Percentiles rank a stretch among this genome's conserved stretches.
phyloP scores from a whole-genome alignment of 53 echinoderm and acorn worm genomes.

The Hippasteria phrygiana region DNA sequence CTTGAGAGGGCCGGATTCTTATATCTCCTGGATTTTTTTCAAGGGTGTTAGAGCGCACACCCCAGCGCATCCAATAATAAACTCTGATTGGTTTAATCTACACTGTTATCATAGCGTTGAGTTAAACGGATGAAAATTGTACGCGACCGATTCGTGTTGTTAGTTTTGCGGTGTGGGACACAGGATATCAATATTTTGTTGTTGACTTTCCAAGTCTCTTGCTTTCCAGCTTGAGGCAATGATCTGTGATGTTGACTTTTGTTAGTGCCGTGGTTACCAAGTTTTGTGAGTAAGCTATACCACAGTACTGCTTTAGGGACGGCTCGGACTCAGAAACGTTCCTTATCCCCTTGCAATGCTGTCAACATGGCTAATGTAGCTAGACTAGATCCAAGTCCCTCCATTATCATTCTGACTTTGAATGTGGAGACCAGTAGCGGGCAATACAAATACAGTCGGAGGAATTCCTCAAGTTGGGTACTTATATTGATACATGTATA shows the following conservation, averaged over 20 bases:
- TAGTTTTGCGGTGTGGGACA: not conserved
- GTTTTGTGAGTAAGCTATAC: not conserved
- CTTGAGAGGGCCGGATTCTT: not conserved
- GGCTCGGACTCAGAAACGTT: no score
- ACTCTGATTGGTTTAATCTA: conserved; percentile 51
- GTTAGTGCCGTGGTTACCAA: not conserved
- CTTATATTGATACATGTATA: no score
- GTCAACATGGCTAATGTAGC: no score
- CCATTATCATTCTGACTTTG: no score
- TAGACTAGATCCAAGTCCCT: no score
- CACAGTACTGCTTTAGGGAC: no score
- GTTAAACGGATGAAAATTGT: conserved; percentile 15
- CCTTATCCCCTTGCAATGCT: no score
- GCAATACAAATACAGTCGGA: no score
- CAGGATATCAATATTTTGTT: conserved; percentile 14
- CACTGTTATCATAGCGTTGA: conserved; percentile 20
- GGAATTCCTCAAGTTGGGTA: no score
- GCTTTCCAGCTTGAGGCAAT: not conserved
- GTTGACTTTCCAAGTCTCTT: not conserved
- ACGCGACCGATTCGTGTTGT: not conserved
- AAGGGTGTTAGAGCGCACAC: conserved; percentile 39
- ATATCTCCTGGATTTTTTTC: not conserved
- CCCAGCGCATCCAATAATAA: conserved; percentile 14
- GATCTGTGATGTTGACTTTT: not conserved
- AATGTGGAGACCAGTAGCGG: no score